Evolutionary conservation across 2,797 vertebrate species (phyloP).

Genomic region (Myotis pilosus): DNA sequence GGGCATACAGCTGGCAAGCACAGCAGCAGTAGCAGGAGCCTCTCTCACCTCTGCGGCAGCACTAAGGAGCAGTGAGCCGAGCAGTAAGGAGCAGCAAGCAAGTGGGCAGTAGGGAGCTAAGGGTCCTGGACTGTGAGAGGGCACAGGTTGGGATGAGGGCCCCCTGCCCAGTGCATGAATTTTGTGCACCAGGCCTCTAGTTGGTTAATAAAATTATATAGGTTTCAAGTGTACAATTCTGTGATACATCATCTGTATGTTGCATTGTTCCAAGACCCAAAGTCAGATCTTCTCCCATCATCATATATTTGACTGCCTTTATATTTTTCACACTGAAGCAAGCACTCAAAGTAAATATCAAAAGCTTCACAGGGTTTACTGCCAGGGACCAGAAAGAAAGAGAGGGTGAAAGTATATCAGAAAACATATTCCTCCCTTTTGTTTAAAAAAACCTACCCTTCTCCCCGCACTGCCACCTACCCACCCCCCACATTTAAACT

Average conservation of each 20-base stretch:
- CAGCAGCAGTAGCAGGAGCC: too few relatives aligned
- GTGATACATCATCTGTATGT: neutral
- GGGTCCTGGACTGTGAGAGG: too few relatives aligned
- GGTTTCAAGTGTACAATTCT: neutral
- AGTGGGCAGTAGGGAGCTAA: too few relatives aligned
- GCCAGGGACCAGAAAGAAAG: neutral
- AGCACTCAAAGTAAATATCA: neutral
- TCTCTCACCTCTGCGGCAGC: too few relatives aligned
- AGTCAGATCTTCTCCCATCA: neutral
- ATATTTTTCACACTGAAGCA: neutral
- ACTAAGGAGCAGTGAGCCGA: too few relatives aligned
- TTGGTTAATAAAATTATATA: neutral
- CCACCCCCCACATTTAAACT: neutral
- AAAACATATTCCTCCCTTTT: neutral
- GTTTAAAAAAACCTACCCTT: neutral
- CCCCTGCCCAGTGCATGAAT: too few relatives aligned
- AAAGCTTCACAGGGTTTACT: neutral
- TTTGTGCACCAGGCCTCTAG: too few relatives aligned
- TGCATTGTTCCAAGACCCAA: neutral
- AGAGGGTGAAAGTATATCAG: neutral
- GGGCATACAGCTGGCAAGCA: too few relatives aligned
- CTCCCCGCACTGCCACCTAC: too few relatives aligned
- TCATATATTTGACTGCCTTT: neutral
- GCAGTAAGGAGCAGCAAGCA: too few relatives aligned
- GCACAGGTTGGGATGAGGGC: too few relatives aligned